Evolutionary conservation across 2,113 vertebrate genomes (phyloP), one percentile per base, ranked within the genome.

Genomic region (Peromyscus polionotus): DNA sequence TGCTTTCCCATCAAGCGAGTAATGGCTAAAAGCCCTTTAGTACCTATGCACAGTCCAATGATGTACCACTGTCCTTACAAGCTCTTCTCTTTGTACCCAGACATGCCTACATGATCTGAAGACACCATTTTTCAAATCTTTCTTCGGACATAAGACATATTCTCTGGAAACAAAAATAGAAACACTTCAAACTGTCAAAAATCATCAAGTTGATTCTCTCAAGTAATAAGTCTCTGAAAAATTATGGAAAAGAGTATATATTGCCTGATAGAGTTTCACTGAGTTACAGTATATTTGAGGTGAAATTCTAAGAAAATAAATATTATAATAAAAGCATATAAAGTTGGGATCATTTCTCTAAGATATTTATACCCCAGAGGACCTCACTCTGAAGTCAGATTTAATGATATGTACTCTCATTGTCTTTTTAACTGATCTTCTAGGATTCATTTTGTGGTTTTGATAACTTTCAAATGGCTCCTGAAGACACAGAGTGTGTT

Each of bases 391-490:
- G 24, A 84, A 73, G 91, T 86, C 45, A 79, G 9, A 8, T 13
- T 79, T 90, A 91, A 39, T 85, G 22, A 92, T 10, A 81, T 39
- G 39, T n/a, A 61, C 9, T 6, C 36, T 77, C 10, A 7, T 70
- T 59, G 0, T 77, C 33, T 36, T 67, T 80, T 90, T 73, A 48
- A 36, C 33, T 88, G 42, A 92, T 72, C 28, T 75, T 97, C 24
- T 39, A 73, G 63, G 36, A 68, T 93, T 93, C 7, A 61, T 89
- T 94, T 93, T 65, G 73, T 88, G 28, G n/a, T 88, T 91, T 85
- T 92, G 70, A 45, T 33, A 96, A 80, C n/a, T 95, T 94, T 80
- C 9, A 89, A 92, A 81, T 22, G 88, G 75, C 48, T 88, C 13
- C 17, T 85, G 11, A 42, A 88, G 91, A 39, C 67, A 51, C 54